Conservation (phyloP, 53 echinoderm and acorn worm genomes). For the Zoroaster sp. region DNA sequence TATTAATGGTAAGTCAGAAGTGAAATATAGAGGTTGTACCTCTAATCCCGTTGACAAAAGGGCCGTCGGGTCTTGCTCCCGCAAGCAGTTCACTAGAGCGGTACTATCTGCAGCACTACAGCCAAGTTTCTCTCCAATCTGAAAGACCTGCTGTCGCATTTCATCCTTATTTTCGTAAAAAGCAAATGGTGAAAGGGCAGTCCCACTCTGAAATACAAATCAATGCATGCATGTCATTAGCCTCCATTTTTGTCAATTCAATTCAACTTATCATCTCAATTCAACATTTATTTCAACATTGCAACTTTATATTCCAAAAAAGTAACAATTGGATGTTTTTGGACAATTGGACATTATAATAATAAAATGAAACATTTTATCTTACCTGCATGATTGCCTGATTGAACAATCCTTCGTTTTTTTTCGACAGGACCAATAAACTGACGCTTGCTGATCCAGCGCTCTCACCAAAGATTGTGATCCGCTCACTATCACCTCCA, state of each 20-base stretch:
- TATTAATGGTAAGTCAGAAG: no score
- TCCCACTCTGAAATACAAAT: slow-evolving; percentile 60
- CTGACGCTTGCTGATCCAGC: slow-evolving; percentile 34
- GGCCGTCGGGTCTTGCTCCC: slow-evolving; percentile 34
- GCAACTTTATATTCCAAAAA: background rate
- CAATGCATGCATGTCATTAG: background rate
- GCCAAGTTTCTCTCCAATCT: slow-evolving; percentile 46
- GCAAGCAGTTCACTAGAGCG: slow-evolving; percentile 59
- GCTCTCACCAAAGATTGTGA: slow-evolving; percentile 45
- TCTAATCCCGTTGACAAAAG: background rate
- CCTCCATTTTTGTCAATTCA: background rate
- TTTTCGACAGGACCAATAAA: slow-evolving; percentile 39
- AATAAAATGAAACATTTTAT: background rate
- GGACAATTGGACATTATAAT: background rate
- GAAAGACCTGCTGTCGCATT: slow-evolving; percentile 41
- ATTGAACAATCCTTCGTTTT: slow-evolving; percentile 48
- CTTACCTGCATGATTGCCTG: slow-evolving; percentile 71
- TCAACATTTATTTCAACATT: background rate
- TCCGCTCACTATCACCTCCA: slow-evolving; percentile 38
- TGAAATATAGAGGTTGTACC: background rate
- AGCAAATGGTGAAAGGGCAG: slow-evolving; percentile 19
- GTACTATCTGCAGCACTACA: slow-evolving; percentile 32
- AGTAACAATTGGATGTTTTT: background rate
- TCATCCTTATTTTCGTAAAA: slow-evolving; percentile 39
- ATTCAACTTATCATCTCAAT: background rate